A percentile compares a stretch with the other conserved stretches of the same genome.
Evolutionary conservation across 1,140 invertebrate species (phyloP).

Genomic region (Calliopsis andreniformis): DNA sequence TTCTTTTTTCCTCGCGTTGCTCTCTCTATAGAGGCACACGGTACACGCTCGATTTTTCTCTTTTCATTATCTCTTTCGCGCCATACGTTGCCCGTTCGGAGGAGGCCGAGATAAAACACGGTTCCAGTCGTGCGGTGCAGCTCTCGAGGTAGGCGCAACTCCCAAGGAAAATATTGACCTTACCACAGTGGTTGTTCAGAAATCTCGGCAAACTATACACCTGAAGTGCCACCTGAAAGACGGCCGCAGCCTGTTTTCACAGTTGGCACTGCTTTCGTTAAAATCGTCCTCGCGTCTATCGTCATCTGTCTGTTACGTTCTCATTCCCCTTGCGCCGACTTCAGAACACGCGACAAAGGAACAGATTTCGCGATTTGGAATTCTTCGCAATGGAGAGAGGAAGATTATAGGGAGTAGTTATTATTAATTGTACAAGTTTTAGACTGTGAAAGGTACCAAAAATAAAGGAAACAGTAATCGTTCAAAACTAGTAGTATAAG

Average conservation of each 20-base stretch:
- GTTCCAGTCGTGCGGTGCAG: conserved; percentile 35
- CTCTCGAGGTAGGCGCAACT: conserved; percentile 57
- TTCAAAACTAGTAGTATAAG: too few relatives aligned
- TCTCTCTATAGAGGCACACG: not conserved
- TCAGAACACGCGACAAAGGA: not conserved
- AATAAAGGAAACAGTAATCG: too few relatives aligned
- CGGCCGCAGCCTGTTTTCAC: conserved; percentile 44
- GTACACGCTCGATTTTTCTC: conserved; percentile 44
- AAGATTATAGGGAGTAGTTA: too few relatives aligned
- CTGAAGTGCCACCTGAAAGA: conserved; percentile 43
- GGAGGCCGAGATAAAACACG: conserved; percentile 62
- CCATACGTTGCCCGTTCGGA: conserved; percentile 43
- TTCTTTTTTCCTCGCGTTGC: not conserved
- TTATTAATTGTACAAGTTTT: too few relatives aligned
- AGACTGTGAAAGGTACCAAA: too few relatives aligned
- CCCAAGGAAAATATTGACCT: conserved; percentile 63
- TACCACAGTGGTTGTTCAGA: conserved; percentile 58
- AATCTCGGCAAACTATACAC: conserved; percentile 57
- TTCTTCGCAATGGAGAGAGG: too few relatives aligned
- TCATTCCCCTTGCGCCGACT: too few relatives aligned
- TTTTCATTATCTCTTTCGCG: conserved; percentile 60
- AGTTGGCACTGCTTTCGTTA: conserved; percentile 35
- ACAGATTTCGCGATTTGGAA: too few relatives aligned
- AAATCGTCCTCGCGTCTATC: not conserved
- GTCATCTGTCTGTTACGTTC: too few relatives aligned